These are phyloP conservation scores for Elaeidobius kamerunicus DNA, from an alignment of 2,888 invertebrate species.

Conservation along the genomic window DNA sequence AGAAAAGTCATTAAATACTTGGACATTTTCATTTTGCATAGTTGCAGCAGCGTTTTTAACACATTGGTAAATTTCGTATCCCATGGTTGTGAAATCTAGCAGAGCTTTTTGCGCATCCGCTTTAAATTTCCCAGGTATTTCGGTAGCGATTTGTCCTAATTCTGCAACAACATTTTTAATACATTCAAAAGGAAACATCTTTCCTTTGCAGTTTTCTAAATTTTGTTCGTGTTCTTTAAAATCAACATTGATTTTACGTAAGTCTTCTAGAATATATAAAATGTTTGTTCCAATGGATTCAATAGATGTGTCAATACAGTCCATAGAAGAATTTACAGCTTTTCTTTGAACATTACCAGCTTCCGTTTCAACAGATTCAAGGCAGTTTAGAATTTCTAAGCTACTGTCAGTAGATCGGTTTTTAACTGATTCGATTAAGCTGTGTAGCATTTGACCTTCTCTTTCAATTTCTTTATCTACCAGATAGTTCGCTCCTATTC, in stretches of 20 bases:
- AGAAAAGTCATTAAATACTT: slow-evolving; percentile 9
- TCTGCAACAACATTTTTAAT: slow-evolving; percentile 6
- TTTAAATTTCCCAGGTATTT: slow-evolving; percentile 5
- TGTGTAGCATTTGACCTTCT: slow-evolving; percentile 2
- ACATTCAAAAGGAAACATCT: slow-evolving; percentile 3
- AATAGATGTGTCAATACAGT: slow-evolving; percentile 5
- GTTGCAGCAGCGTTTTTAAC: not conserved
- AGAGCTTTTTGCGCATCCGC: slow-evolving; percentile 6
- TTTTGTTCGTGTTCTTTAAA: slow-evolving; percentile 2
- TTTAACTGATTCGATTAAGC: slow-evolving; percentile 9
- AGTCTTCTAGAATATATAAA: slow-evolving; percentile 5
- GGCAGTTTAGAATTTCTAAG: slow-evolving; percentile 1
- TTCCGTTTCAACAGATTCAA: slow-evolving; percentile 5
- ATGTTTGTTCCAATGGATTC: not conserved
- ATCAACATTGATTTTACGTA: slow-evolving; percentile 1
- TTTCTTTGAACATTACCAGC: not conserved
- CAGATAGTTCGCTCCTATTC: not conserved
- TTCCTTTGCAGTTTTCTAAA: slow-evolving; percentile 5
- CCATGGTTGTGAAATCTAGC: not conserved
- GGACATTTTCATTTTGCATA: not conserved
- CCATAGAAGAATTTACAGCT: slow-evolving; percentile 3
- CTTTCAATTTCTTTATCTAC: slow-evolving; percentile 3
- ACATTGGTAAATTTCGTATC: not conserved
- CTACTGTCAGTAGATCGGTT: not conserved
- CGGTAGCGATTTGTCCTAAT: slow-evolving; percentile 6